Percentiles rank a stretch among this genome's conserved stretches.
Evolutionary conservation across 2,888 invertebrate species (phyloP).

Genomic region (Drosophila demipolita): DNA sequence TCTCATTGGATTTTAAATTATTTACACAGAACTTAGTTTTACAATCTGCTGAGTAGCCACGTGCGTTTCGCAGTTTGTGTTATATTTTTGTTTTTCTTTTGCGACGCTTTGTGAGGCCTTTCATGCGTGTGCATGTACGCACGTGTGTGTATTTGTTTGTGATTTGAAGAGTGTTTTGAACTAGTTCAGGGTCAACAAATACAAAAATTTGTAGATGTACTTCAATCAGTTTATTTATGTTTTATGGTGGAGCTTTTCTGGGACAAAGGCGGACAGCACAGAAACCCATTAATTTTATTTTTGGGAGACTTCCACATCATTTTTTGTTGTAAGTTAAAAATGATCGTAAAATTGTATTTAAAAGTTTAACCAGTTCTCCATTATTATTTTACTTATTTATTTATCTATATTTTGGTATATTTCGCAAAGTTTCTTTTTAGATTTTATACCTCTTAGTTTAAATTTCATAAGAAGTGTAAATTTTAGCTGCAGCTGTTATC

Average conservation of each 20-base stretch:
- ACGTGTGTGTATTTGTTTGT: conserved; percentile 18
- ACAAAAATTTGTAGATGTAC: conserved; percentile 25
- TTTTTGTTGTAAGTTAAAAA: neutral
- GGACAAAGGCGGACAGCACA: conserved; percentile 5
- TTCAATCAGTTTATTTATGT: conserved; percentile 18
- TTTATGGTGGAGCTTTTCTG: conserved; percentile 17
- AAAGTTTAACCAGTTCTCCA: neutral
- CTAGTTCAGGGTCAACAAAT: conserved; percentile 65
- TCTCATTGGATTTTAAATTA: conserved; percentile 25
- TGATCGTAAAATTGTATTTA: neutral
- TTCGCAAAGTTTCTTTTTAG: neutral
- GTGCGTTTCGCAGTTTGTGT: conserved; percentile 32
- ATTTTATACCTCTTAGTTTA: neutral
- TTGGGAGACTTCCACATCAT: neutral
- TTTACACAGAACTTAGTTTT: conserved; percentile 20
- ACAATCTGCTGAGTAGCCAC: conserved; percentile 29
- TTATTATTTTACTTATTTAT: neutral
- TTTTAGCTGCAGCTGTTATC: neutral
- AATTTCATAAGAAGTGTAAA: neutral
- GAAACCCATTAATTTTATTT: neutral
- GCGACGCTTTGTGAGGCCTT: conserved; percentile 31
- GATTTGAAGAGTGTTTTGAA: conserved; percentile 61
- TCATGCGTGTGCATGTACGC: too few relatives aligned
- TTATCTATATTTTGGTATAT: neutral
- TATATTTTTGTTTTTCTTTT: conserved; percentile 32